Evolutionary conservation across 2,113 vertebrate species (phyloP), one percentile per base, ranked within the genome.

Genomic region (Calidris pugnax): DNA sequence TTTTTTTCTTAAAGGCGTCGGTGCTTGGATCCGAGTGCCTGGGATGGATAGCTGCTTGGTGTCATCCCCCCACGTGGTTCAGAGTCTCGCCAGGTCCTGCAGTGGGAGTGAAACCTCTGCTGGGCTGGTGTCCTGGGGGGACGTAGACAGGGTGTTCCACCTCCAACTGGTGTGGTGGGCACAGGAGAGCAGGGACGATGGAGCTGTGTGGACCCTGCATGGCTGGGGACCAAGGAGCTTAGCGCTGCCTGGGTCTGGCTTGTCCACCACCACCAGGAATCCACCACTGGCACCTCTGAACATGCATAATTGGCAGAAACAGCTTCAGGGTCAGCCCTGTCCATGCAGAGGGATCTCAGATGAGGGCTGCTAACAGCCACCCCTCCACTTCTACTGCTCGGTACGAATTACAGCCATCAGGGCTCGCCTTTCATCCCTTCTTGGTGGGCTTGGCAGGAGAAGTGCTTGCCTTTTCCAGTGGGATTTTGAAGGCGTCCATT

Each of bases 401-500:
- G 76, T 86, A 51, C 32, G 35, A 69, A 78, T 69, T 35, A 22
- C 90, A 90, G 77, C 17, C 57, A 32, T 33, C 69, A 78, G 62
- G 62, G 84, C 87, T 96, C 69, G 26, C 30, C 59, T 87, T 92
- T 91, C 84, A 92, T 91, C 91, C 89, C 96, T 97, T 95, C 95
- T 67, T 96, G 96, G 93, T 96, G 96, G 95, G 89, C 95, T 97
- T 96, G 96, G 93, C 94, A 97, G 89, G 60, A 23, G 59, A 92
- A 95, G 50, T 0, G 11, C 53, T 90, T 3, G 47, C 82, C 82
- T 94, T 94, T 90, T 96, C 92, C 92, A 80, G 60, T 73, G 87
- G 82, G 93, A 74, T 94, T 96, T 72, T 74, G 64, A 63, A 93
- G 93, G 85, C 51, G 1, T 86, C 91, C 47, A 8, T 85, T 81